A percentile compares a stretch with the other conserved stretches of the same genome.
These are phyloP conservation scores for Eubasilissa splendida DNA, from an alignment of 2,888 invertebrate species.

Conservation along the genomic window DNA sequence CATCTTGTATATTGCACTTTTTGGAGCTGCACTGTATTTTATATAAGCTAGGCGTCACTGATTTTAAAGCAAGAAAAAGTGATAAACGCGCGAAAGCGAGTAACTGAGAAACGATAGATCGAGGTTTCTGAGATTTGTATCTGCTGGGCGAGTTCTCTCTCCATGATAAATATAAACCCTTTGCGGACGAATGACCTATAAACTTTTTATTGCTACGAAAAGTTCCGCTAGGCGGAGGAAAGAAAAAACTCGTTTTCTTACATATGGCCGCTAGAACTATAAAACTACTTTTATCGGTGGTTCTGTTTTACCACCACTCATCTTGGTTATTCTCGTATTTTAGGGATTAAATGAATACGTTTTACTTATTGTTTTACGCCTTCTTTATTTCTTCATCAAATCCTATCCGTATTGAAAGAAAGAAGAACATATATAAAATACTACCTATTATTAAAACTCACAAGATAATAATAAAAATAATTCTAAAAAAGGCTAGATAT, in stretches of 20 bases:
- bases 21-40: no score
- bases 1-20: no score
- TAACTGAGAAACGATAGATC: neutral
- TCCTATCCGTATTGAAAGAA: no score
- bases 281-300: neutral
- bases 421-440: no score
- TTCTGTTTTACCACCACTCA: neutral
- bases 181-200: neutral
- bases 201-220: neutral
- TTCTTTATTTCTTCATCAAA: neutral
- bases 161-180: constrained; percentile 5
- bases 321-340: neutral
- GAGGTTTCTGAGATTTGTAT: neutral
- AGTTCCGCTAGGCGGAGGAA: neutral
- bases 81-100: no score
- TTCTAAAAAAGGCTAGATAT: no score
- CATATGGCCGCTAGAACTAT: neutral
- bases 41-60: no score
- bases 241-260: neutral
- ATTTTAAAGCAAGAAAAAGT: no score
- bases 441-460: no score
- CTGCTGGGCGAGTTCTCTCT: neutral
- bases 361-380: constrained; percentile 1
- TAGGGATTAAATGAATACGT: neutral
- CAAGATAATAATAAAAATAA: no score